Base-by-base conservation (phyloP, 2,113 vertebrate genomes). In the Microcebus jonahi region DNA sequence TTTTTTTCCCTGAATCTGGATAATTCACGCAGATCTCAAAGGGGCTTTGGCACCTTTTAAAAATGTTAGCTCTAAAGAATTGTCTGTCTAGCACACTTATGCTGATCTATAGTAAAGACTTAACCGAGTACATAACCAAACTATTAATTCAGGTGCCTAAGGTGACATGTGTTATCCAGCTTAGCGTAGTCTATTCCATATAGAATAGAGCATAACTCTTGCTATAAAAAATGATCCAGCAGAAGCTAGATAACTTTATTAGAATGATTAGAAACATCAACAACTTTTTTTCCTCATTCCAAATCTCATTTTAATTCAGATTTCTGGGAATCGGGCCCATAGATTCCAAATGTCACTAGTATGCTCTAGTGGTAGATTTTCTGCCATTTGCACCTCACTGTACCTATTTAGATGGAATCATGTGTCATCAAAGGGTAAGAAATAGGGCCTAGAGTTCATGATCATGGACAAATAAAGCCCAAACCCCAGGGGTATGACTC, bases 71-170 rank as follows among this genome's bases (percentile, higher is more conserved):
- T 98, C 94, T 98, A 85, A 98, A 98, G 97, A 97, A 97, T 95
- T 96, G 91, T 98, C 97, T 98, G 98, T 97, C 97, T 98, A 89
- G 97, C 97, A 96, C 93, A 88, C 97, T 97, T 98, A 97, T 45
- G 85, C 98, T 98, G 98, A 98, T 98, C 97, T 98, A 94, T 98
- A 98, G 98, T 97, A 92, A 98, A 96, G 98, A 97, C 97, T 98
- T 98, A 98, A 97, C 93, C 3, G 77, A 98, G 96, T 98, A 98
- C 93, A 71, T 98, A 98, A 98, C 97, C 80, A 87, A 98, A 97
- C 97, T 97, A 97, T 98, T 98, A 98, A 98, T 98, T 98, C 98
- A 97, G 77, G 97, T 98, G 97, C 98, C 97, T 97, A 97, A 97
- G 96, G 98, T 98, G 97, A 98, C 91, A 63, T 97, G 96, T 98